phyloP scores from a whole-genome alignment of 1,140 invertebrate genomes.

The Chlorops oryzae region DNA sequence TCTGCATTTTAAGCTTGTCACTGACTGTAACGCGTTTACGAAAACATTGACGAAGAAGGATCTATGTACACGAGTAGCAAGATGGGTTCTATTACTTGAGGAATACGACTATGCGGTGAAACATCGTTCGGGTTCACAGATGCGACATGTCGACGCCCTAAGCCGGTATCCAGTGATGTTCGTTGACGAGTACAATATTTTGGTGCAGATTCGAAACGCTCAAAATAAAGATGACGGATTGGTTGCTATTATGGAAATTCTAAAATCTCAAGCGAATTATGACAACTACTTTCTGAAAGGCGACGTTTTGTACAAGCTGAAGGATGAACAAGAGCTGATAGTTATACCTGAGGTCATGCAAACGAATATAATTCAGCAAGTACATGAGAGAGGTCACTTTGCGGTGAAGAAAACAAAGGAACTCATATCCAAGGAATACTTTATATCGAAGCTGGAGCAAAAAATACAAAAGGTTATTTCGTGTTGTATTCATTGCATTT shows the following conservation, averaged over 20 bases:
- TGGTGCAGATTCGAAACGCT: conserved; percentile 10
- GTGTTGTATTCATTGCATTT: conserved; percentile 39
- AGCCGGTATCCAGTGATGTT: conserved; percentile 20
- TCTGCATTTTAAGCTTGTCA: conserved; percentile 17
- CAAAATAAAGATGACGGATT: conserved; percentile 17
- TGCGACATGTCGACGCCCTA: conserved; percentile 37
- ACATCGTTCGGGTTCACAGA: conserved; percentile 17
- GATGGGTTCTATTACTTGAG: conserved; percentile 29
- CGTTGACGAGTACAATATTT: conserved; percentile 1
- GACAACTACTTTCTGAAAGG: conserved; percentile 18
- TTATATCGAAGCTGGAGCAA: conserved; percentile 32
- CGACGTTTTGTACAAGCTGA: conserved; percentile 25
- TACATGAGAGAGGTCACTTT: conserved; percentile 45
- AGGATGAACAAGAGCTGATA: conserved; percentile 19
- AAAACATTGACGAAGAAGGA: conserved; percentile 35
- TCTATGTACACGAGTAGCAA: conserved; percentile 24
- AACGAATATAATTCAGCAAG: conserved; percentile 28
- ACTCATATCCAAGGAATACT: conserved; percentile 42
- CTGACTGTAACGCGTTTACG: conserved; percentile 39
- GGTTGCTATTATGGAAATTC: neutral
- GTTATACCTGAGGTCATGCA: conserved; percentile 33
- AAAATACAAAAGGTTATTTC: conserved; percentile 35
- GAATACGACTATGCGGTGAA: conserved; percentile 28
- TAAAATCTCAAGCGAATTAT: conserved; percentile 1
- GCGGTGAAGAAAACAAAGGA: conserved; percentile 41